phyloP scores from a whole-genome alignment of 1,140 invertebrate species.

The Drosophila burlai region DNA sequence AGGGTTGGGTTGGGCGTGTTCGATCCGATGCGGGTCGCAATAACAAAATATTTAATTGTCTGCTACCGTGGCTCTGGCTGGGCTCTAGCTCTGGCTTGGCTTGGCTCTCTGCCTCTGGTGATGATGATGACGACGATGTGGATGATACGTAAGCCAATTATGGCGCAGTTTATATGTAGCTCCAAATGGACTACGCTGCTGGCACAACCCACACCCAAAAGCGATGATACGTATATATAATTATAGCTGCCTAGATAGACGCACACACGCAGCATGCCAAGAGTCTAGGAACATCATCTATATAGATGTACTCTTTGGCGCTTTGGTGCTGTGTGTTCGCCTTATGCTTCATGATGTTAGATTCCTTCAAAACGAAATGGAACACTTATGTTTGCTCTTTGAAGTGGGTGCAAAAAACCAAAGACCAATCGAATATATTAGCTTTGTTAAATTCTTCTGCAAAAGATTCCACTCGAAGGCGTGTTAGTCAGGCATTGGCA shows the following conservation, averaged over 20 bases:
- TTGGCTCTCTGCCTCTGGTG: constrained; percentile 16
- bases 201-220: constrained; percentile 73
- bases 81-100: constrained; percentile 18
- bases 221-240: constrained; percentile 55
- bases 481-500: constrained; percentile 9
- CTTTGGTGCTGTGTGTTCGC: constrained; percentile 1
- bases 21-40: constrained; percentile 48
- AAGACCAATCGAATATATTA: constrained; percentile 10
- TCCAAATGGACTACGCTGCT: constrained; percentile 51
- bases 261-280: constrained; percentile 15
- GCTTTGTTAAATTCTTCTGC: constrained; percentile 22
- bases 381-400: constrained; percentile 24
- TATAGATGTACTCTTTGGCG: constrained; percentile 4
- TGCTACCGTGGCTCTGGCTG: constrained; percentile 49
- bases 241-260: constrained; percentile 51
- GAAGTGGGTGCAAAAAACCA: constrained; percentile 38
- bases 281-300: constrained; percentile 2
- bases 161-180: constrained; percentile 66
- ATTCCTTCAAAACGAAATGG: constrained; percentile 34
- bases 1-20: constrained; percentile 34
- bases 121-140: constrained; percentile 26
- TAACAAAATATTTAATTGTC: constrained; percentile 61
- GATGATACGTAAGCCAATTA: constrained; percentile 75
- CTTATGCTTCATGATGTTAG: constrained; percentile 28
- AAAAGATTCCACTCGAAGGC: constrained; percentile 31